These are phyloP conservation scores for Empis livida DNA, from an alignment of 2,888 invertebrate species.

Conservation along the genomic window DNA sequence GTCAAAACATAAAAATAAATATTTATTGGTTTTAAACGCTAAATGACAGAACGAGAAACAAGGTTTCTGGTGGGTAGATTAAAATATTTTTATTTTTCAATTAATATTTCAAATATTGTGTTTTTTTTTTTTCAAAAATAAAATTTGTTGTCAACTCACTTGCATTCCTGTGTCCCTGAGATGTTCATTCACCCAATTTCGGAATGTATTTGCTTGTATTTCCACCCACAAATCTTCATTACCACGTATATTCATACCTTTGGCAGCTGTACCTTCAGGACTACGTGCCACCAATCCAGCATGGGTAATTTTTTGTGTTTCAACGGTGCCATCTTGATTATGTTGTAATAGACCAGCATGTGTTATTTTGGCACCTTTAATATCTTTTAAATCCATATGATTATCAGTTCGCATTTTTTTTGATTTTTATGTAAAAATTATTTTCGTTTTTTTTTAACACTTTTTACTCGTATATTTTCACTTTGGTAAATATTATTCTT, in stretches of 20 bases:
- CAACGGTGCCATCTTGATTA: constrained; percentile 45
- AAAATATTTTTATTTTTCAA: no score
- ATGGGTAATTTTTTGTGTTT: constrained; percentile 48
- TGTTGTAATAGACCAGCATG: constrained; percentile 46
- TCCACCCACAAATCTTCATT: constrained; percentile 93
- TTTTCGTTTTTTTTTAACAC: no score
- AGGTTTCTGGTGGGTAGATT: no score
- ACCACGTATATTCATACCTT: constrained; percentile 90
- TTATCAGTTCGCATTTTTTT: no score
- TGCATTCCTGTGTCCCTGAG: constrained; percentile 56
- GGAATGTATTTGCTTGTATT: constrained; percentile 90
- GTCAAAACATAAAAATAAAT: no score
- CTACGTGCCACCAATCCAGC: constrained; percentile 79
- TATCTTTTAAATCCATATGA: constrained; percentile 34
- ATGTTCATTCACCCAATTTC: constrained; percentile 96
- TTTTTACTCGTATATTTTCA: no score
- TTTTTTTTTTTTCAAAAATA: no score
- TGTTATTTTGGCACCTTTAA: constrained; percentile 42
- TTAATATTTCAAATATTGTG: no score
- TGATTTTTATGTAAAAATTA: no score
- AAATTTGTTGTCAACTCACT: constrained; percentile 33
- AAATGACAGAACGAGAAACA: no score
- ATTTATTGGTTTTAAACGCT: no score
- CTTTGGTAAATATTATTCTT: no score
- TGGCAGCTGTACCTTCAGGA: constrained; percentile 87